Base-by-base conservation (phyloP, 2,113 vertebrate species). In the Scalopus aquaticus region DNA sequence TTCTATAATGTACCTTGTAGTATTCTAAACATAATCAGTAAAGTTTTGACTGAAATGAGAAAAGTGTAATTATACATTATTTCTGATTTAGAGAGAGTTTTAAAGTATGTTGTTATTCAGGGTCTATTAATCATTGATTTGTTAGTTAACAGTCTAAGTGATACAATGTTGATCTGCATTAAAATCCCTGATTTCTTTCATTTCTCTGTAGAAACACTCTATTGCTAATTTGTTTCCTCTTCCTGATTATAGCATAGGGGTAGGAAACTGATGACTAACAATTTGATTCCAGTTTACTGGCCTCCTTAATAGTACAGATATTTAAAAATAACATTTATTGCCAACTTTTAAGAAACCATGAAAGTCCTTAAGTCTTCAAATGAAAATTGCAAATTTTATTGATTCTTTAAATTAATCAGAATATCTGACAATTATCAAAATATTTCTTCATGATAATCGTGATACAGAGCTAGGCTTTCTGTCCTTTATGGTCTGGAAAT, bases 191-290 rank as follows among this genome's bases (percentile, higher is more conserved):
- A 78, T 46, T 81, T 44, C 46, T 89, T 76, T 88, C 44, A 30
- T 93, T 88, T 88, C 49, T 91, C 60, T 72, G 3, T 32, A 94
- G 12, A 85, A 94, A 76, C 26, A 54, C 26, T 22, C 28, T 73
- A 16, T 9, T 82, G 5, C 32, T 39, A 44, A 80, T 78, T 80
- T 35, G 49, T 22, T 70, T 60, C n/a, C 26, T 46, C 22, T 88
- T 92, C 8, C 32, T 77, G 17, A 22, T 77, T 67, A 6, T 28
- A 51, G 42, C 78, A 32, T 15, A 70, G 1, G 4, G 13, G 5
- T 51, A 65, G 16, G 10, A 92, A 73, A 78, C 32, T 65, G 32
- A 58, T 65, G 20, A 78, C 64, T 73, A 16, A 67, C 46, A 91
- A 13, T 65, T 78, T 78, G 35, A 65, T 95, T 93, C n/a, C 1